These are phyloP conservation scores for Vulpes vulpes DNA, from an alignment of 2,113 vertebrate genomes.

Conservation along the genomic window DNA sequence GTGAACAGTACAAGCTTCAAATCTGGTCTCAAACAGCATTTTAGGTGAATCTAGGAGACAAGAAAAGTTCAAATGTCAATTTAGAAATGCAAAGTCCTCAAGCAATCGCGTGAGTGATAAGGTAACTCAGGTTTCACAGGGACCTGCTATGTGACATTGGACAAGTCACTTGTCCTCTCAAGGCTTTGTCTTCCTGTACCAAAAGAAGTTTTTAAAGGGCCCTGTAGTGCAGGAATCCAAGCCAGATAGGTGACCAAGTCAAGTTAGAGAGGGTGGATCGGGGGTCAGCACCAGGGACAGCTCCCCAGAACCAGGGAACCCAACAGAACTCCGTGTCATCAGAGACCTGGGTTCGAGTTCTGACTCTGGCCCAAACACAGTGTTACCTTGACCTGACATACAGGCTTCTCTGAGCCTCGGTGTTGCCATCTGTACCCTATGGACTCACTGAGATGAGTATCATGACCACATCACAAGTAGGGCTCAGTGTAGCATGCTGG, in stretches of 20 bases:
- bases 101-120: neutral
- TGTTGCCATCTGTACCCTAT: neutral
- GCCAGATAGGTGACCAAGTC: neutral
- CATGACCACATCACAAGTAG: neutral
- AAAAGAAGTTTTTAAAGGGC: neutral
- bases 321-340: neutral
- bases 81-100: neutral
- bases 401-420: neutral
- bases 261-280: neutral
- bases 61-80: neutral
- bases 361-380: neutral
- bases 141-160: neutral
- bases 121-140: neutral
- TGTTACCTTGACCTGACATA: neutral
- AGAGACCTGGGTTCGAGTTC: neutral
- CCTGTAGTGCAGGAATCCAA: neutral
- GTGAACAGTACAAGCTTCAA: neutral
- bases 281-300: constrained; percentile 69
- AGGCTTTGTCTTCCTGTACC: neutral
- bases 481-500: neutral
- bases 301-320: accelerated
- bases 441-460: neutral
- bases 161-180: neutral
- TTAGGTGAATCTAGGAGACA: neutral
- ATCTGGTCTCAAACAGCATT: neutral